Base-by-base conservation (phyloP, 2,113 vertebrate species). In the Crypturellus undulatus region DNA sequence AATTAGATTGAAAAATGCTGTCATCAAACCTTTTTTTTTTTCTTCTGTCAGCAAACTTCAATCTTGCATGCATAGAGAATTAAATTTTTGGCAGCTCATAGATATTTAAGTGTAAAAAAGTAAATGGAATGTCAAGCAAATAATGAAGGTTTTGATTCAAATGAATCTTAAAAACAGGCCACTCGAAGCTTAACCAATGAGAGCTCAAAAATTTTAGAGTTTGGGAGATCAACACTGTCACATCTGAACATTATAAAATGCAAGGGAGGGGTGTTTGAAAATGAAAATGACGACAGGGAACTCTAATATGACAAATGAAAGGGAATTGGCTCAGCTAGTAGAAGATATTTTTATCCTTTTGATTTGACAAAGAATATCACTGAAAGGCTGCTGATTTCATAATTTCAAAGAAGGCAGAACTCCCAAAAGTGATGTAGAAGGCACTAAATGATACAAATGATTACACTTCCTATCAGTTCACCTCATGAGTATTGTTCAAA, bases 391-490 rank as follows among this genome's bases (percentile, higher is more conserved):
- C 47, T 83, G 32, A 76, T 79, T 94, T 87, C 82, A 59, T 67
- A 93, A 88, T 73, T 73, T 36, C 56, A 65, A 75, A 10, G 36
- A 91, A 69, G 63, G 85, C 8, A 43, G 9, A 77, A 54, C 10
- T 11, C 17, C 43, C 49, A 83, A 59, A 79, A 90, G 47, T 65
- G 0, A 47, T 45, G 93, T 3, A 59, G 18, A 80, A 65, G 82
- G 24, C 9, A 77, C 52, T n/a, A 87, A 91, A 93, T 63, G 1
- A 40, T 69, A 69, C 64, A 21, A 19, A 45, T 91, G 82, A 65
- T 93, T 94, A 70, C 54, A 73, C 79, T 91, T 86, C 15, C 45
- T 80, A 59, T 85, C 40, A 32, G 76, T 67, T 80, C 82, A 87
- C 49, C 11, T 87, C 68, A 77, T 36, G 36, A 73, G 28, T 32